phyloP scores from a whole-genome alignment of 2,113 vertebrate species.

The Mesoclemmys tuberculata region DNA sequence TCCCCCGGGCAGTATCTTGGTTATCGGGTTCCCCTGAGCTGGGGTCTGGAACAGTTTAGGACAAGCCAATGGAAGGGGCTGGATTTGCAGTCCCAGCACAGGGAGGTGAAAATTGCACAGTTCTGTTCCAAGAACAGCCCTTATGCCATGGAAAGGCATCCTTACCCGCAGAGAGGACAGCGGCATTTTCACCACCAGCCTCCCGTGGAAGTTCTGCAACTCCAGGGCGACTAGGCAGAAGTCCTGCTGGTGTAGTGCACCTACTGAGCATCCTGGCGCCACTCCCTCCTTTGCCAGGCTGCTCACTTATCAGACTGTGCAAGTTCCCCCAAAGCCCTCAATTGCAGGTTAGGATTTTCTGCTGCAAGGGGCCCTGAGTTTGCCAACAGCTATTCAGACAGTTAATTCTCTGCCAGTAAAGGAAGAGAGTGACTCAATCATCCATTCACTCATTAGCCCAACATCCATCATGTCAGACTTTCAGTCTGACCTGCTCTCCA shows the following conservation, averaged over 20 bases:
- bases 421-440: not conserved
- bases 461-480: not conserved
- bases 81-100: not conserved
- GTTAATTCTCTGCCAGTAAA: not conserved
- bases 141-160: not conserved
- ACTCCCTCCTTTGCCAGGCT: not conserved
- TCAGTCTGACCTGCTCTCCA: not conserved
- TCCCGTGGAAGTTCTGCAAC: not conserved
- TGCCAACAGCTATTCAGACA: not conserved
- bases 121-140: not conserved
- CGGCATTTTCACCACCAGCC: not conserved
- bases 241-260: not conserved
- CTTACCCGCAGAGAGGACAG: not conserved
- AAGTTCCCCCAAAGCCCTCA: not conserved
- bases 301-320: not conserved
- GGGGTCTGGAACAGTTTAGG: not conserved
- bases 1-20: not conserved
- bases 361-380: not conserved
- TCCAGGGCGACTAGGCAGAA: not conserved
- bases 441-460: not conserved
- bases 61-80: not conserved
- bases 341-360: not conserved
- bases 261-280: not conserved
- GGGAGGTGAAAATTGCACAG: not conserved
- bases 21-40: not conserved